These are phyloP conservation scores for Endomychus coccineus DNA, from an alignment of 2,888 invertebrate species.

Conservation along the genomic window DNA sequence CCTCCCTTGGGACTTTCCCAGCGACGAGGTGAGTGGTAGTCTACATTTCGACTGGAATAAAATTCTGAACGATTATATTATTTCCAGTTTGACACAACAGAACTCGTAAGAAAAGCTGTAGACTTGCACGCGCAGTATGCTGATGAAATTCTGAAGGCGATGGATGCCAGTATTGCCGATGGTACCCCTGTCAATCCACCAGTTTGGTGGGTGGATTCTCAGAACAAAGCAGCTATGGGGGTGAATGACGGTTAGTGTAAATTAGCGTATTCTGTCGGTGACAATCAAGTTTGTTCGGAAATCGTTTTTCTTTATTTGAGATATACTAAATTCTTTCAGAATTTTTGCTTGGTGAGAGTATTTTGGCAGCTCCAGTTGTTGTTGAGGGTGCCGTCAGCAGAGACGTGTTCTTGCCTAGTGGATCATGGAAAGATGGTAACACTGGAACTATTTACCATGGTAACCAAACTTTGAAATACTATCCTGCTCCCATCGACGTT, in stretches of 20 bases:
- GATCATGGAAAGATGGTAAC: conserved; percentile 64
- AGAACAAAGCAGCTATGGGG: conserved; percentile 43
- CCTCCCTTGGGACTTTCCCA: conserved; percentile 64
- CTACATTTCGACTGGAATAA: no score
- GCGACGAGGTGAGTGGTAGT: conserved; percentile 37
- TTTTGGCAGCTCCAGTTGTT: conserved; percentile 73
- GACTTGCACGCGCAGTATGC: conserved; percentile 57
- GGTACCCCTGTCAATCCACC: conserved; percentile 73
- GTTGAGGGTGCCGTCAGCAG: conserved; percentile 53
- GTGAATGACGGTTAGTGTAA: conserved; percentile 12
- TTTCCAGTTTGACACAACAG: conserved; percentile 47
- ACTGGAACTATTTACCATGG: conserved; percentile 47
- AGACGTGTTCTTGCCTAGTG: conserved; percentile 68
- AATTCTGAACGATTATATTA: neutral
- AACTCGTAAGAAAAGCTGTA: conserved; percentile 57
- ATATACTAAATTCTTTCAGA: conserved; percentile 55
- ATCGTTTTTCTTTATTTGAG: neutral
- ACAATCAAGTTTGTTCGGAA: neutral
- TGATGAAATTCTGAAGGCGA: conserved; percentile 54
- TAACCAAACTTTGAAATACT: conserved; percentile 54
- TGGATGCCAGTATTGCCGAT: conserved; percentile 50
- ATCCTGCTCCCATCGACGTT: conserved; percentile 58
- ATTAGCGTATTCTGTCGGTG: neutral
- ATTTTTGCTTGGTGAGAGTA: conserved; percentile 68
- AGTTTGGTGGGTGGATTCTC: conserved; percentile 78